phyloP scores from a whole-genome alignment of 2,113 vertebrate species.

The Stercorarius parasiticus region DNA sequence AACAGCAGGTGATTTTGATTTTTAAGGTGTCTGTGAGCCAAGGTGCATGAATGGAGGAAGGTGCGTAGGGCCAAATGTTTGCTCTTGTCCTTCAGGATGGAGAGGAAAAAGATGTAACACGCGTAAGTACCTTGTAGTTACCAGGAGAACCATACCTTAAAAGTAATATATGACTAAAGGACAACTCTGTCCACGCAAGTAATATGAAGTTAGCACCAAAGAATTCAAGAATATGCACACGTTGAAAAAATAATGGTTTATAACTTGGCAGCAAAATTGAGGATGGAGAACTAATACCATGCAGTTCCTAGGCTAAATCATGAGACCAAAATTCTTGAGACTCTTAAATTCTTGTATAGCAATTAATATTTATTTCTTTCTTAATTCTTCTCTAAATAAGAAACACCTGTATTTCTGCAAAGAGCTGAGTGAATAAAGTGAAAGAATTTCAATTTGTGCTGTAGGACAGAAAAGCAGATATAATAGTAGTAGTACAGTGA shows the following conservation, averaged over 20 bases:
- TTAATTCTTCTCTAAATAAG: not conserved
- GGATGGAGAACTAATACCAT: not conserved
- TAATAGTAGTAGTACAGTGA: not conserved
- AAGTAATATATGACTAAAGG: not conserved
- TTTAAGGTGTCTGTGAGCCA: conserved; percentile 89
- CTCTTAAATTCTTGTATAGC: not conserved
- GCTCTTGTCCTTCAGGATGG: conserved; percentile 92
- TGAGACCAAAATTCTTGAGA: not conserved
- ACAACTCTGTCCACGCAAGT: not conserved
- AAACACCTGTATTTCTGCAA: not conserved
- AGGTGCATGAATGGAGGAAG: conserved; percentile 89
- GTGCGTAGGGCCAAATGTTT: conserved; percentile 84
- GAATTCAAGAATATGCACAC: not conserved
- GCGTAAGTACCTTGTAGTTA: conserved; percentile 75
- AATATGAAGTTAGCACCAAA: not conserved
- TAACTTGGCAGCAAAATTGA: not conserved
- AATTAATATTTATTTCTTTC: not conserved
- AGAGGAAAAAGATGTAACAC: conserved; percentile 81
- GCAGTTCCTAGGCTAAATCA: not conserved
- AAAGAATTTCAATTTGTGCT: not conserved
- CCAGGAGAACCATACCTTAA: not conserved
- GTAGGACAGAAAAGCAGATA: not conserved
- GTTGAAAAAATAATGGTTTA: not conserved
- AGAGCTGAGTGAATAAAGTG: not conserved
- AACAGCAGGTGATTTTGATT: not conserved